Base-by-base conservation (phyloP, 2,888 invertebrate species). In the Plagiodera versicolora region DNA sequence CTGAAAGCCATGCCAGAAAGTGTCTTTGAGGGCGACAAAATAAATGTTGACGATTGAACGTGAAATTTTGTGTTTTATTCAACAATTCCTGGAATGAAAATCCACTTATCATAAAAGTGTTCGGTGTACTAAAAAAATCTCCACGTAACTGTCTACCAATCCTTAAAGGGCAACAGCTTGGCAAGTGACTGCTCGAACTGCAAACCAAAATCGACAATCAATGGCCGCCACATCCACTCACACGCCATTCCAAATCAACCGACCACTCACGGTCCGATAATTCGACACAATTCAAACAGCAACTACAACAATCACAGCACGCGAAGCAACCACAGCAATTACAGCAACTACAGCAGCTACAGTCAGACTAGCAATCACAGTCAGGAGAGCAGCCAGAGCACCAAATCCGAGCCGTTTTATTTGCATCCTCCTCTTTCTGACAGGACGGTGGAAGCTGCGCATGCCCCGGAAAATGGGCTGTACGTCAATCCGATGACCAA, bases 401-500 rank as follows among this genome's bases (percentile, higher is more conserved):
- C 62, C 58, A 75, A 62, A 79, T 74, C 75, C 63, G 87, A 87
- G 76, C 91, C 91, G 5, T 92, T 92, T 79, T 92, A 88, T 78
- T 82, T 91, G 18, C 91, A 92, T 82, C 89, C 88, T 2, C 90
- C 89, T n/a, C 72, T 82, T 73, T 73, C 71, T 14, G 70, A 73
- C 46, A 70, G 76, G 54, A 70, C 74, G 14, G 56, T 80, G 47
- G 81, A 81, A 68, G 75, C 80, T 1, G 74, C 70, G 76, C 83
- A 83, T 65, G 86, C 61, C 30, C 89, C 89, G 0, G 87, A 89
- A 59, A 92, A 93, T 72, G 93, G 93, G 0, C 83, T 93, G 45
- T 94, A 93, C 75, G 88, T 94, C 62, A 93, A 92, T 77, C 92
- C 93, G 0, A 92, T 93, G 91, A 86, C 83, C 60, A 70, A 69